Evolutionary conservation across 92 coral and sea anemone genomes (phyloP).

Genomic region (Actinostola sp.): DNA sequence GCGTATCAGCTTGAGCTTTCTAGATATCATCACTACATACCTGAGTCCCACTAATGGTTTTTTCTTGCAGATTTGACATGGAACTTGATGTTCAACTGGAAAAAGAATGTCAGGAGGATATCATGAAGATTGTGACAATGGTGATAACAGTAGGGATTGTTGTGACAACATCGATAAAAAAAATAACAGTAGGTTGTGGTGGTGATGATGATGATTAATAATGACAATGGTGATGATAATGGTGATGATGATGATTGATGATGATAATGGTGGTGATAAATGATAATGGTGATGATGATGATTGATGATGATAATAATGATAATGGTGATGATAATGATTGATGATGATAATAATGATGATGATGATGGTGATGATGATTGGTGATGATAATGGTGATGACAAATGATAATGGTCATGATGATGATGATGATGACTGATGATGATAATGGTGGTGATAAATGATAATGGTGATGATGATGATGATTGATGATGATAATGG

Average conservation of each 20-base stretch:
- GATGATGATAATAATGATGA: neutral
- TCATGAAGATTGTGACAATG: neutral
- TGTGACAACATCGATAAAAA: neutral
- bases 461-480: neutral
- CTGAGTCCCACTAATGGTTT: slow-evolving; percentile 81
- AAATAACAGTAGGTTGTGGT: too few species aligned
- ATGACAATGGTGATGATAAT: neutral
- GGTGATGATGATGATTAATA: neutral
- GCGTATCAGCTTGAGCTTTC: too few species aligned
- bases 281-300: neutral
- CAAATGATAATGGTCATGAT: neutral
- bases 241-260: neutral
- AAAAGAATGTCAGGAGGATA: neutral
- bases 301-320: too few species aligned
- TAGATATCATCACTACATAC: too few species aligned
- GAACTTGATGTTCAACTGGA: slow-evolving; percentile 85
- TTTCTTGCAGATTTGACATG: slow-evolving; percentile 89
- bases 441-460: neutral
- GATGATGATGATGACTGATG: neutral
- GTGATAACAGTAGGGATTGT: neutral
- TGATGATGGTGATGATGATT: too few species aligned
- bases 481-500: too few species aligned
- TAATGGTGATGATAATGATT: neutral
- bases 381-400: neutral
- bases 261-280: neutral